Conservation (phyloP, 2,888 invertebrate genomes). For the Pocota personata region DNA sequence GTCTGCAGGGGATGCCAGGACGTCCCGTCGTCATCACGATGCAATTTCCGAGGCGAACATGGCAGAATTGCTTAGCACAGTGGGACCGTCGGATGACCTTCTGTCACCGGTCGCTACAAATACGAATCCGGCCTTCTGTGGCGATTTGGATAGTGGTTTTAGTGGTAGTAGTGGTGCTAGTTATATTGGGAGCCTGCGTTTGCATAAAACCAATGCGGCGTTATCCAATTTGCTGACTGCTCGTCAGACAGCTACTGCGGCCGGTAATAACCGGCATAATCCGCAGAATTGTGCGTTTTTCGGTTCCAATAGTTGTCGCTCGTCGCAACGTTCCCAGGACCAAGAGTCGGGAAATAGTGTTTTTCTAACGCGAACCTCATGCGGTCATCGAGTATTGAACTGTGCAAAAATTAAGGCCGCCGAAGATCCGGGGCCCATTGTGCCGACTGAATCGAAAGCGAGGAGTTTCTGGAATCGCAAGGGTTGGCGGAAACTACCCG, state of each 20-base stretch:
- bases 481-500: constrained; percentile 90
- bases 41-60: constrained; percentile 87
- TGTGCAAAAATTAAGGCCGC: constrained; percentile 83
- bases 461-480: constrained; percentile 88
- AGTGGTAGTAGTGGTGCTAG: constrained; percentile 93
- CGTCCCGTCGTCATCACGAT: constrained; percentile 82
- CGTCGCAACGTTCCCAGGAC: constrained; percentile 79
- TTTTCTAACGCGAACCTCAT: constrained; percentile 81
- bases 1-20: constrained; percentile 22
- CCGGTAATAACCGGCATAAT: constrained; percentile 70
- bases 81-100: constrained; percentile 84
- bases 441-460: constrained; percentile 81
- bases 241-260: constrained; percentile 75
- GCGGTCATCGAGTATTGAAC: constrained; percentile 82
- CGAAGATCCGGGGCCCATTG: constrained; percentile 82
- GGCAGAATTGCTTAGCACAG: constrained; percentile 86
- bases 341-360: constrained; percentile 73
- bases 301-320: constrained; percentile 80
- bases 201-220: constrained; percentile 81
- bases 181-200: constrained; percentile 88
- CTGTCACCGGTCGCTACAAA: constrained; percentile 79
- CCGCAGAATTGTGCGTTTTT: constrained; percentile 75
- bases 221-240: constrained; percentile 78
- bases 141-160: constrained; percentile 91
- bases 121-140: constrained; percentile 81